phyloP scores from a whole-genome alignment of 2,797 vertebrate genomes.

The Ceryle rudis region DNA sequence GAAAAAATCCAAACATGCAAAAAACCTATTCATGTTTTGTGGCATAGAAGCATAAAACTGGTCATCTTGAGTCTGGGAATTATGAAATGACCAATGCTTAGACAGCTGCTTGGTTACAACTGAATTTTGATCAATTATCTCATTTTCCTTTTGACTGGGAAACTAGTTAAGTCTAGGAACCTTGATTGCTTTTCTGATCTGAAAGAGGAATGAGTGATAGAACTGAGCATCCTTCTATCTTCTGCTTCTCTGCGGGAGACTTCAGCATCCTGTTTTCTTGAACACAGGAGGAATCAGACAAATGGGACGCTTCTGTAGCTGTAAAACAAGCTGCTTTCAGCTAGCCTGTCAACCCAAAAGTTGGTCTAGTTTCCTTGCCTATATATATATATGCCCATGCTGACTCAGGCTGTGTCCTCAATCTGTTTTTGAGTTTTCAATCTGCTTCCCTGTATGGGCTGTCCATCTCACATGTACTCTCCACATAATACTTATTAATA shows the following conservation, averaged over 20 bases:
- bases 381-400: not conserved
- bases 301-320: not conserved
- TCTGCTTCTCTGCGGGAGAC: not conserved
- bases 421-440: not conserved
- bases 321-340: not conserved
- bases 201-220: not conserved
- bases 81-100: not conserved
- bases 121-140: not conserved
- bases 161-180: not conserved
- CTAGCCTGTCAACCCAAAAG: not conserved
- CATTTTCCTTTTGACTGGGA: not conserved
- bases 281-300: not conserved
- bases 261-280: not conserved
- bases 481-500: not conserved
- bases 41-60: not conserved
- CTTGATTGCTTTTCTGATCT: not conserved
- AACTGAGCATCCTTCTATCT: not conserved
- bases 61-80: not conserved
- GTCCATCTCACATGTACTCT: not conserved
- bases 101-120: not conserved
- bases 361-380: not conserved
- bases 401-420: conserved; percentile 1
- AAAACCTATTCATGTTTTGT: not conserved
- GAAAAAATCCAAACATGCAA: not conserved
- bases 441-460: conserved; percentile 17